Conservation (phyloP, 92 coral and sea anemone genomes). For the Galaxea fascicularis region DNA sequence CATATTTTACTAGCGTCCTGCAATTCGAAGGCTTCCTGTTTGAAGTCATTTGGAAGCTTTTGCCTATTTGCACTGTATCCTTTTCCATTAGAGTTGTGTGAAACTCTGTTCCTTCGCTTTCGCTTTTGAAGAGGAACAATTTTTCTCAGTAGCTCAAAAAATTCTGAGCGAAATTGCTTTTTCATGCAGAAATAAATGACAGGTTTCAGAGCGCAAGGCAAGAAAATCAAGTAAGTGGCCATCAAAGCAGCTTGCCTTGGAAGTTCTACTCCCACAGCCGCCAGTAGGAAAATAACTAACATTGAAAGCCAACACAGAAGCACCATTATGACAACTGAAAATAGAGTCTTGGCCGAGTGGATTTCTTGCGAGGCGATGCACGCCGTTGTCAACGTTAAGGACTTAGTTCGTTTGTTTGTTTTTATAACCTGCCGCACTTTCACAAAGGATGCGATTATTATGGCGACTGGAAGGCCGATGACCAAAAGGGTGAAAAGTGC, state of each 20-base stretch:
- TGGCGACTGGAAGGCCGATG: slow-evolving; percentile 67
- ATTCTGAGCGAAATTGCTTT: slow-evolving; percentile 57
- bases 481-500: slow-evolving; percentile 72
- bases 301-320: slow-evolving; percentile 64
- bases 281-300: slow-evolving; percentile 43
- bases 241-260: slow-evolving; percentile 60
- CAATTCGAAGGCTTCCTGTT: slow-evolving; percentile 9
- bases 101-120: slow-evolving; percentile 29
- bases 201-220: slow-evolving; percentile 62
- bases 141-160: slow-evolving; percentile 32
- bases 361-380: slow-evolving; percentile 56
- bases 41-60: not conserved
- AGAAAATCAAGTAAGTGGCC: slow-evolving; percentile 43
- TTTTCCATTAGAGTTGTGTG: not conserved
- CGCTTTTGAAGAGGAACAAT: slow-evolving; percentile 6
- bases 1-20: not conserved
- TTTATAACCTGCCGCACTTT: slow-evolving; percentile 40
- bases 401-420: slow-evolving; percentile 45
- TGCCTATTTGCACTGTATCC: not conserved
- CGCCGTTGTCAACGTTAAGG: slow-evolving; percentile 13
- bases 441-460: slow-evolving; percentile 66
- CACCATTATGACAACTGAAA: slow-evolving; percentile 65
- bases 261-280: slow-evolving; percentile 53
- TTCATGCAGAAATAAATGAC: slow-evolving; percentile 65
- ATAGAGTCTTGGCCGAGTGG: slow-evolving; percentile 63